Conservation (phyloP, 2,888 invertebrate species). For the Cosmia trapezina region DNA sequence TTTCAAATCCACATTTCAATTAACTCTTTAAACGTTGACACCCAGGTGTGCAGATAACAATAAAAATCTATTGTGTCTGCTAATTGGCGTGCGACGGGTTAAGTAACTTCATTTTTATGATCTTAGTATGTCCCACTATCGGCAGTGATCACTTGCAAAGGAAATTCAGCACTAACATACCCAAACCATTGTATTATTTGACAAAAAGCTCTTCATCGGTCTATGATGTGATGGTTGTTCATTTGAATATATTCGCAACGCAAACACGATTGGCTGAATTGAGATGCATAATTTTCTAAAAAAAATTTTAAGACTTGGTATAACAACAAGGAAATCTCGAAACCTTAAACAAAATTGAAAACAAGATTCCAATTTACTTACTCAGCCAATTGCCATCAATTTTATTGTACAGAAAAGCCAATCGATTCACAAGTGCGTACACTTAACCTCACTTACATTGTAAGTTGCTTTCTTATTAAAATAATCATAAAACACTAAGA, state of each 20-base stretch:
- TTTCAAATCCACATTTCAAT: neutral
- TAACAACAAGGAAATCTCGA: constrained; percentile 20
- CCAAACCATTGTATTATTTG: neutral
- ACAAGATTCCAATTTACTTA: constrained; percentile 52
- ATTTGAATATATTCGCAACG: neutral
- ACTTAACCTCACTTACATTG: constrained; percentile 65
- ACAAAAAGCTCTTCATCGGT: neutral
- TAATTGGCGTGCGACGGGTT: too few species aligned
- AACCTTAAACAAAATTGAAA: constrained; percentile 28
- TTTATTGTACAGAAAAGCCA: constrained; percentile 63
- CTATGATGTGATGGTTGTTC: neutral
- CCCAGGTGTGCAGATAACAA: too few species aligned
- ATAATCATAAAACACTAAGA: constrained; percentile 70
- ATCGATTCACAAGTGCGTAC: constrained; percentile 60
- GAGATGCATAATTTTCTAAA: neutral
- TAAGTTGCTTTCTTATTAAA: constrained; percentile 66
- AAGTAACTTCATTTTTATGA: neutral
- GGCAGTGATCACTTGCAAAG: neutral
- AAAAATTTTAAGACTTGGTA: neutral
- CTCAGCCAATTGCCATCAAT: constrained; percentile 57
- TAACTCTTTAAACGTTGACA: too few species aligned
- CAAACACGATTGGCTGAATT: neutral
- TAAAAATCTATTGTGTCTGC: too few species aligned
- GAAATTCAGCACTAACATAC: neutral
- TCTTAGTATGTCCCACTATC: neutral